Conservation (phyloP, 2,888 invertebrate species). For the Dexiosoma caninum region DNA sequence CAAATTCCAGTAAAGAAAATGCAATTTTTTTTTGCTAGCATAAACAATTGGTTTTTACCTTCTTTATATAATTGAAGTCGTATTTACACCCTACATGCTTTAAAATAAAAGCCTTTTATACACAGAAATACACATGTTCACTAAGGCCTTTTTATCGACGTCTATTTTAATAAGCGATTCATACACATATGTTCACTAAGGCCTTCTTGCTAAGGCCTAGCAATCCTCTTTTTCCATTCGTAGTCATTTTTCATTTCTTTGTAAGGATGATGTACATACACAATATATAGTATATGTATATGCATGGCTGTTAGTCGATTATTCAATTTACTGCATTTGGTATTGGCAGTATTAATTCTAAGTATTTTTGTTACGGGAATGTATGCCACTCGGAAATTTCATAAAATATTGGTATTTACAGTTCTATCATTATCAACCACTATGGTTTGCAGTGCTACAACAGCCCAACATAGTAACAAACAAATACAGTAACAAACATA, state of each 20-base stretch:
- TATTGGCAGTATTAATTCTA: conserved; percentile 62
- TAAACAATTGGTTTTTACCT: no score
- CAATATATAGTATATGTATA: no score
- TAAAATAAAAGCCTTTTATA: no score
- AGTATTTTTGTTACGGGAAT: conserved; percentile 62
- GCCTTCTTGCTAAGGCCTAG: background rate
- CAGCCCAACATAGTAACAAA: background rate
- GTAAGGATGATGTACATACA: no score
- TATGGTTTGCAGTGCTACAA: conserved; percentile 15
- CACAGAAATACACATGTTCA: no score
- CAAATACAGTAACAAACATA: background rate
- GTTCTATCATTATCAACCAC: conserved; percentile 52
- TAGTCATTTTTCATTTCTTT: background rate
- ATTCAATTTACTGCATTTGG: conserved; percentile 62
- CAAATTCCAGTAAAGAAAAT: no score
- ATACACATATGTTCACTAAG: background rate
- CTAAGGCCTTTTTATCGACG: background rate
- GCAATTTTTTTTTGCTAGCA: no score
- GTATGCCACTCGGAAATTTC: conserved; percentile 62
- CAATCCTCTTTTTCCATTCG: background rate
- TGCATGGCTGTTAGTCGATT: conserved; percentile 52
- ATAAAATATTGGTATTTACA: conserved; percentile 60
- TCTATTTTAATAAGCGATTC: no score
- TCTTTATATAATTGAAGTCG: no score
- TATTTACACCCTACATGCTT: no score